A percentile compares a stretch with the other conserved stretches of the same genome.
These are phyloP conservation scores for Platyscapa corneri DNA, from an alignment of 1,140 invertebrate species.

Conservation along the genomic window DNA sequence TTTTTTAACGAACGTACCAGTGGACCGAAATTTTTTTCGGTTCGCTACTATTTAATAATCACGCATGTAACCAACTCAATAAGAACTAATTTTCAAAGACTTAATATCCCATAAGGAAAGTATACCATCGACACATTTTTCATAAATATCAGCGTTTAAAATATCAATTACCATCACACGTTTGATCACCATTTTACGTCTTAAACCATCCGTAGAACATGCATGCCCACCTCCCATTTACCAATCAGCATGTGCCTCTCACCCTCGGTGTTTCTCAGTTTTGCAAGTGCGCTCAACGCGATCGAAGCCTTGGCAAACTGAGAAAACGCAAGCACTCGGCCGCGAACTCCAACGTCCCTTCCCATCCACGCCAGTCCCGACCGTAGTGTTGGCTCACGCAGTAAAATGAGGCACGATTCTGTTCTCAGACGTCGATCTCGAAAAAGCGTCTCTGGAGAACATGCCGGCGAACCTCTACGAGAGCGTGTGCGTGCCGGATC, in stretches of 20 bases:
- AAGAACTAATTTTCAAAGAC: background rate
- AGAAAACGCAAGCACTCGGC: too few relatives aligned
- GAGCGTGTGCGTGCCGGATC: constrained; percentile 85
- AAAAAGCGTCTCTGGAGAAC: constrained; percentile 80
- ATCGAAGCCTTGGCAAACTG: background rate
- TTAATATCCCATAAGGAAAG: background rate
- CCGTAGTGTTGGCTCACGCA: background rate
- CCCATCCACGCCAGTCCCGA: background rate
- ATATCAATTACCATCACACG: background rate
- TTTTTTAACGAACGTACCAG: too few relatives aligned
- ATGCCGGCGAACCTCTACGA: constrained; percentile 82
- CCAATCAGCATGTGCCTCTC: background rate
- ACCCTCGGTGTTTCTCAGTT: background rate
- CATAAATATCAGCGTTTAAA: background rate
- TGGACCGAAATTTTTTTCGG: too few relatives aligned
- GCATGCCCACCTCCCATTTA: background rate
- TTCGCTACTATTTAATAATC: background rate
- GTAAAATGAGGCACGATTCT: background rate
- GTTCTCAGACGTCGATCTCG: constrained; percentile 81
- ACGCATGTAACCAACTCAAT: background rate
- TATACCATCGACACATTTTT: constrained; percentile 9
- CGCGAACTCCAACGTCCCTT: background rate
- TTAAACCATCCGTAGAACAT: too few relatives aligned
- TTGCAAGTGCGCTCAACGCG: background rate
- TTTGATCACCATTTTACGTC: too few relatives aligned